Evolutionary conservation across 2,888 invertebrate genomes (phyloP).

Genomic region (Lycophotia porphyrea): DNA sequence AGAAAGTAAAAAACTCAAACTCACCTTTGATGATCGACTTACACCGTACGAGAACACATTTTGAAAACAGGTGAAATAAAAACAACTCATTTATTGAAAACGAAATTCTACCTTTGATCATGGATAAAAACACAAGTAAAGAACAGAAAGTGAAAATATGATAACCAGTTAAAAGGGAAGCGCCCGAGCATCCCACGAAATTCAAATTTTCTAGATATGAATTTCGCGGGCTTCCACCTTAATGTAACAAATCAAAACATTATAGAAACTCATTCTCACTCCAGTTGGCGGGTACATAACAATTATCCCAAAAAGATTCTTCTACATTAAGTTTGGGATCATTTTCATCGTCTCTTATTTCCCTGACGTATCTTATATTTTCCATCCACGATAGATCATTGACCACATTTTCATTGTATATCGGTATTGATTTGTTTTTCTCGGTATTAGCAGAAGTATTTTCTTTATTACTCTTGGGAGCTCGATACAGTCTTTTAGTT

Average conservation of each 20-base stretch:
- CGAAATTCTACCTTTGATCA: not conserved
- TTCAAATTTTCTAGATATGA: not conserved
- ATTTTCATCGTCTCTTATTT: slow-evolving; percentile 74
- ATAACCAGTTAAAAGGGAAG: not conserved
- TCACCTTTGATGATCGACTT: not conserved
- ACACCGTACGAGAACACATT: not conserved
- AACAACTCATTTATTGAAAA: not conserved
- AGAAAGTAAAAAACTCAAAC: not conserved
- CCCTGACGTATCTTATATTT: slow-evolving; percentile 78
- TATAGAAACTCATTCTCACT: slow-evolving; percentile 73
- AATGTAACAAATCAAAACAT: not conserved
- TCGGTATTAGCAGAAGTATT: not conserved
- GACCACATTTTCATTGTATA: slow-evolving; percentile 54
- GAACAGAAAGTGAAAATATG: not conserved
- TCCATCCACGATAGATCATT: slow-evolving; percentile 82
- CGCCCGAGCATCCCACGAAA: not conserved
- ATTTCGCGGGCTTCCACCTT: not conserved
- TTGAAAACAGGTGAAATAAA: not conserved
- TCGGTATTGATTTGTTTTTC: slow-evolving; percentile 26
- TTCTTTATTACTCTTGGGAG: not conserved
- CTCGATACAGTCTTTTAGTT: slow-evolving; percentile 3
- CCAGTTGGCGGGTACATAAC: slow-evolving; percentile 73
- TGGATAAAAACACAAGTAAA: not conserved
- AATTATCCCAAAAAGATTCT: slow-evolving; percentile 79
- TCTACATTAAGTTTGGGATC: slow-evolving; percentile 63